These are phyloP conservation scores for Brachypteracias leptosomus DNA, from an alignment of 2,113 vertebrate genomes.

Conservation along the genomic window DNA sequence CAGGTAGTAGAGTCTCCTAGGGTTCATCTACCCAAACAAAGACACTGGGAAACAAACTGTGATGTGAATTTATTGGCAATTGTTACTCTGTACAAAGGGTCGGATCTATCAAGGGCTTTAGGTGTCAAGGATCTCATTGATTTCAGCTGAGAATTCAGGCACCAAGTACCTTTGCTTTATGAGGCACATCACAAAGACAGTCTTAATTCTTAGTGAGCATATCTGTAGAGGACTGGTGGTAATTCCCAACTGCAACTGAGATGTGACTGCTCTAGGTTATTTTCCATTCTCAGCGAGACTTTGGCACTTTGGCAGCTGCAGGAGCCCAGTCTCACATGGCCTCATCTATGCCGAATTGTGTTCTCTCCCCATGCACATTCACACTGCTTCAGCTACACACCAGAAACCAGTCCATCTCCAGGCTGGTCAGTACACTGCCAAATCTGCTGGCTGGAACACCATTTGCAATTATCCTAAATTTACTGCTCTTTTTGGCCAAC, in stretches of 20 bases:
- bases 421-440: background rate
- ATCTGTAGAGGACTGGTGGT: background rate
- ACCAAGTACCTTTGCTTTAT: background rate
- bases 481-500: background rate
- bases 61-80: background rate
- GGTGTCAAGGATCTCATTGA: background rate
- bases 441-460: background rate
- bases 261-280: background rate
- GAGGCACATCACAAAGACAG: background rate
- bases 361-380: background rate
- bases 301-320: background rate
- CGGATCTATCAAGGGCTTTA: background rate
- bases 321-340: background rate
- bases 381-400: background rate
- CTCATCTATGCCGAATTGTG: background rate
- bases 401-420: background rate
- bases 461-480: background rate
- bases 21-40: background rate
- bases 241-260: background rate
- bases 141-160: background rate
- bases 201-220: background rate
- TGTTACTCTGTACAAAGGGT: background rate
- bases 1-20: background rate
- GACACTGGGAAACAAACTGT: background rate
- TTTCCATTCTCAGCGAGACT: background rate